Evolutionary conservation across 2,888 invertebrate genomes (phyloP), one percentile per base, ranked within the genome.

Genomic region (Chloromyia formosa): DNA sequence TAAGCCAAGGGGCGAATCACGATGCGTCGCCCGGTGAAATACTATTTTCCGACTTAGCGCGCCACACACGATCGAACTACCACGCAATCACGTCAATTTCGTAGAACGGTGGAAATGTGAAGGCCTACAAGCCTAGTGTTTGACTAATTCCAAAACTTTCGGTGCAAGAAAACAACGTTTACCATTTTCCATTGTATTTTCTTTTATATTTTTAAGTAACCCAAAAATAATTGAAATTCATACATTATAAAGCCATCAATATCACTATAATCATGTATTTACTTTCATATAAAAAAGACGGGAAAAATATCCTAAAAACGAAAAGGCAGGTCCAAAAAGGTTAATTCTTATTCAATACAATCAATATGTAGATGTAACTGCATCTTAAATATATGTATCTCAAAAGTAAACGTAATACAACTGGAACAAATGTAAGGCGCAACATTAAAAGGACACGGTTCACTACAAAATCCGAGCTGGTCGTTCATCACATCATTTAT

Each of bases 211-310:
- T n/a, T 35, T 35, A 35, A 35, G 27, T 35, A 35, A 35, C 27
- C 27, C 27, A 35, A 35, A 7, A 35, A 7, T 35, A 35, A 35
- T 35, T 35, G 27, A 35, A 35, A 35, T 35, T 4, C 27, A 35
- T 35, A 4, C 16, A 49, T 49, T 20, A 56, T 56, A 56, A 56
- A 56, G 56, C 56, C 56, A 20, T 56, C 22, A 56, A 16, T 56
- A 56, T 56, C 56, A 56, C 56, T 56, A 7, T 7, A 7, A 49
- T 49, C 3, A 49, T 49, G 49, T 12, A 49, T 49, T 49, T 49
- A 35, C 7, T 35, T 35, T 35, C 12, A 12, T 49, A 49, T 49
- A 49, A 49, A 49, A 49, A 49, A 49, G 5, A n/a, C 2, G 27
- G 27, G 27, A 7, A 49, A 7, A 49, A 12, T 49, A 49, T 7